Percentiles rank a stretch among this genome's conserved stretches.
These are phyloP conservation scores for Heteropelma amictum DNA, from an alignment of 2,888 invertebrate genomes.

Conservation along the genomic window DNA sequence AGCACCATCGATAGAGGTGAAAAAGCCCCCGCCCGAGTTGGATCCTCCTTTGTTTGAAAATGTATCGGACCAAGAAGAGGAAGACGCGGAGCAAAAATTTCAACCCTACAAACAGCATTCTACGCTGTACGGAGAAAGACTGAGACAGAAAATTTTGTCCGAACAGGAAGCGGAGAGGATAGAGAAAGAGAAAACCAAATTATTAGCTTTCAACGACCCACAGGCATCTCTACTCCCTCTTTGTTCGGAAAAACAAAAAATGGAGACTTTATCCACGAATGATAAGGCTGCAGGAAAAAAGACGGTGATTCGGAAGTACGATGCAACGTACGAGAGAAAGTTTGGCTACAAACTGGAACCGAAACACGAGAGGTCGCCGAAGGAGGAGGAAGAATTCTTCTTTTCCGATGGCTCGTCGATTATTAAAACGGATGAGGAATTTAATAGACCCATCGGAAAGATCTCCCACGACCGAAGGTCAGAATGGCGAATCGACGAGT, in stretches of 20 bases:
- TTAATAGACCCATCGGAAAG: too few relatives aligned
- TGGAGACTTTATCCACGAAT: too few relatives aligned
- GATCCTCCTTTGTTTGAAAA: too few relatives aligned
- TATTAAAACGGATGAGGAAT: too few relatives aligned
- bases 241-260: too few relatives aligned
- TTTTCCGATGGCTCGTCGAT: too few relatives aligned
- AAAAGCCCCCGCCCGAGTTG: too few relatives aligned
- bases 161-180: conserved; percentile 52
- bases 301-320: not conserved
- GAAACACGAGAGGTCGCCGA: too few relatives aligned
- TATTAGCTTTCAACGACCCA: not conserved
- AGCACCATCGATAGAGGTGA: not conserved
- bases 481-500: not conserved
- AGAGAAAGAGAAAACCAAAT: conserved; percentile 34
- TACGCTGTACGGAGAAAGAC: conserved; percentile 70
- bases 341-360: not conserved
- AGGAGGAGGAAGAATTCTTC: too few relatives aligned
- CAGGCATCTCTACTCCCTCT: not conserved
- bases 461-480: too few relatives aligned
- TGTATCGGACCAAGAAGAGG: conserved; percentile 31
- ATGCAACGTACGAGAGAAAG: not conserved
- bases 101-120: conserved; percentile 35
- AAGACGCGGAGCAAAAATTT: conserved; percentile 58
- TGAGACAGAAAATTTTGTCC: conserved; percentile 61
- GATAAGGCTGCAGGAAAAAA: too few relatives aligned